Conservation (phyloP, 1,140 invertebrate species). For the Capitella teleta region DNA sequence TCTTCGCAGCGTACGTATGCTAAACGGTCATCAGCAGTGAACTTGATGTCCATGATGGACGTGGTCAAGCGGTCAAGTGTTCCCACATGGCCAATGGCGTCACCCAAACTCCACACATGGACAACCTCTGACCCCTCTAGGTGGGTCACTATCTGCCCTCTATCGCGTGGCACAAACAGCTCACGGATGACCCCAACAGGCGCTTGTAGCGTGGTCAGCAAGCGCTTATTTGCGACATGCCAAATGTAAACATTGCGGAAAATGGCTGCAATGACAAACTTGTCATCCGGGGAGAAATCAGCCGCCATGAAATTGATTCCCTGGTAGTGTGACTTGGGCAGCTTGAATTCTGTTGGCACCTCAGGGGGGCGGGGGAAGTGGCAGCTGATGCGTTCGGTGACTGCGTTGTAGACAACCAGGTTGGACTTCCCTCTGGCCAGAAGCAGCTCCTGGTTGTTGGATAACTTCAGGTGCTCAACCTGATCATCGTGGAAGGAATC, state of each 20-base stretch:
- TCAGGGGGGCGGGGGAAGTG: constrained; percentile 23
- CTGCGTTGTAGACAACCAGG: constrained; percentile 26
- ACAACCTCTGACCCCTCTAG: constrained; percentile 18
- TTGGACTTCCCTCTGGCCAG: constrained; percentile 21
- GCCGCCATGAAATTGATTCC: constrained; percentile 25
- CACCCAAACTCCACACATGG: constrained; percentile 32
- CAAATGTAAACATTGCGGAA: constrained; percentile 37
- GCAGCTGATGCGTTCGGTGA: constrained; percentile 20
- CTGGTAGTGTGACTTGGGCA: constrained; percentile 25
- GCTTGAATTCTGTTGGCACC: constrained; percentile 30
- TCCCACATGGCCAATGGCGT: constrained; percentile 21
- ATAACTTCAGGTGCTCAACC: constrained; percentile 19
- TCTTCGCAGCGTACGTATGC: constrained; percentile 24
- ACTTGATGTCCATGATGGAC: constrained; percentile 20
- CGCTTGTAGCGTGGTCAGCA: constrained; percentile 26
- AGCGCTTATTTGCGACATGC: constrained; percentile 18
- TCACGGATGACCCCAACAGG: constrained; percentile 30
- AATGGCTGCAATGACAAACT: constrained; percentile 26
- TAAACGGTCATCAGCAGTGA: constrained; percentile 19
- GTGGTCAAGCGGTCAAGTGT: constrained; percentile 28
- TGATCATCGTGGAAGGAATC: constrained; percentile 21
- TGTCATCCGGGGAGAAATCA: constrained; percentile 27
- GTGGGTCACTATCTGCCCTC: constrained; percentile 26
- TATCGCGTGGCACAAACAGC: constrained; percentile 19
- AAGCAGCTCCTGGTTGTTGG: constrained; percentile 21